Conservation (phyloP, 2,888 invertebrate species). For the Vandiemenella viatica region DNA sequence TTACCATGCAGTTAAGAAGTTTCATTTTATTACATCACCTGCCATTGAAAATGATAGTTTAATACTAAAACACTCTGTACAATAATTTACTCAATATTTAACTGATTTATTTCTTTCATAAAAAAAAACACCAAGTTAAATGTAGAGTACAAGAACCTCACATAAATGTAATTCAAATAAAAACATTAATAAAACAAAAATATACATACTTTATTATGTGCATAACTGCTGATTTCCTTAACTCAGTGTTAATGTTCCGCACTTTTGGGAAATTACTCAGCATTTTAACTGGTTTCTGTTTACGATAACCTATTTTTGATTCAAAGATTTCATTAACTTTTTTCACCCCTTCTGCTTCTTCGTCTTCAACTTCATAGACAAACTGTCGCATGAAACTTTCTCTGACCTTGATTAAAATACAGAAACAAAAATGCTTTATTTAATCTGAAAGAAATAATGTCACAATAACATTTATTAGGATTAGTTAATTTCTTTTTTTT, state of each 20-base stretch:
- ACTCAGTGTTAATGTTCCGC: constrained; percentile 59
- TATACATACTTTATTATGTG: constrained; percentile 68
- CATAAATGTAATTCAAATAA: background rate
- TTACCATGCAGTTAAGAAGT: too few relatives aligned
- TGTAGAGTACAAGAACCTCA: background rate
- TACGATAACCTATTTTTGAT: constrained; percentile 61
- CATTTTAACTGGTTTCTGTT: constrained; percentile 68
- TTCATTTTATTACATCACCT: too few relatives aligned
- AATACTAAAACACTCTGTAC: too few relatives aligned
- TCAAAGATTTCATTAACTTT: constrained; percentile 48
- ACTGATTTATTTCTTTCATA: too few relatives aligned
- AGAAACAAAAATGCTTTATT: too few relatives aligned
- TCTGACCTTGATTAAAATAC: constrained; percentile 47
- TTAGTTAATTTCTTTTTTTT: too few relatives aligned
- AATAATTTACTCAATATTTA: too few relatives aligned
- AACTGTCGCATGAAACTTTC: constrained; percentile 99
- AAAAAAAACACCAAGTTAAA: too few relatives aligned
- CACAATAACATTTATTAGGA: too few relatives aligned
- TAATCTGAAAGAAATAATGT: too few relatives aligned
- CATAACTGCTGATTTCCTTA: constrained; percentile 66
- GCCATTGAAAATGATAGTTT: too few relatives aligned
- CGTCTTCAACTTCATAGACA: constrained; percentile 73
- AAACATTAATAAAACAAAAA: constrained; percentile 9
- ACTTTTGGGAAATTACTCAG: constrained; percentile 71
- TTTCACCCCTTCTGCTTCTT: constrained; percentile 45